Conservation (phyloP, 2,113 vertebrate species). For the Bagarius yarrelli region DNA sequence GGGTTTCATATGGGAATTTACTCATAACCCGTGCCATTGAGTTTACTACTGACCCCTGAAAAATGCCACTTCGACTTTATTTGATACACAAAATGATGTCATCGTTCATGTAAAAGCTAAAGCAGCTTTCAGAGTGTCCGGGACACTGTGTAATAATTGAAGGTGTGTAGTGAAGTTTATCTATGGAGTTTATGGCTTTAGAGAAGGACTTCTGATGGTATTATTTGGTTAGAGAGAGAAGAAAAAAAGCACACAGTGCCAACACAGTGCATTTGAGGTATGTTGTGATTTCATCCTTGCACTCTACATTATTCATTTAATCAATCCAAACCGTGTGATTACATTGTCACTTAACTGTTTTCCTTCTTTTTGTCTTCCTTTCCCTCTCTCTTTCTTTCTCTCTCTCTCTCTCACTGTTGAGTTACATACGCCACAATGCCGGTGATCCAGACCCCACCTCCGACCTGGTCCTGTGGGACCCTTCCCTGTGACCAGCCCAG, state of each 20-base stretch:
- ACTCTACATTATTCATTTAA: too few species aligned
- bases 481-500: too few species aligned
- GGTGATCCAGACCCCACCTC: too few species aligned
- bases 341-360: too few species aligned
- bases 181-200: not conserved
- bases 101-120: slow-evolving; percentile 38
- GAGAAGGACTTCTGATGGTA: not conserved
- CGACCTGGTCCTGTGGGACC: too few species aligned
- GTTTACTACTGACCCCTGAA: slow-evolving; percentile 27
- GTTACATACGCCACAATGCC: too few species aligned
- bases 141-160: slow-evolving; percentile 27
- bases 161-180: not conserved
- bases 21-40: slow-evolving; percentile 22
- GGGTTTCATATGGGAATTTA: not conserved
- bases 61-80: slow-evolving; percentile 14
- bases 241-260: not conserved
- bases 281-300: not conserved
- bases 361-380: too few species aligned
- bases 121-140: not conserved
- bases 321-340: too few species aligned
- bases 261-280: not conserved
- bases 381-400: too few species aligned
- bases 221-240: slow-evolving; percentile 15
- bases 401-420: too few species aligned
- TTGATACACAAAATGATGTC: slow-evolving; percentile 37